These are phyloP conservation scores for Sinocyclocheilus anophthalmus DNA, from an alignment of 2,113 vertebrate genomes.

Conservation along the genomic window DNA sequence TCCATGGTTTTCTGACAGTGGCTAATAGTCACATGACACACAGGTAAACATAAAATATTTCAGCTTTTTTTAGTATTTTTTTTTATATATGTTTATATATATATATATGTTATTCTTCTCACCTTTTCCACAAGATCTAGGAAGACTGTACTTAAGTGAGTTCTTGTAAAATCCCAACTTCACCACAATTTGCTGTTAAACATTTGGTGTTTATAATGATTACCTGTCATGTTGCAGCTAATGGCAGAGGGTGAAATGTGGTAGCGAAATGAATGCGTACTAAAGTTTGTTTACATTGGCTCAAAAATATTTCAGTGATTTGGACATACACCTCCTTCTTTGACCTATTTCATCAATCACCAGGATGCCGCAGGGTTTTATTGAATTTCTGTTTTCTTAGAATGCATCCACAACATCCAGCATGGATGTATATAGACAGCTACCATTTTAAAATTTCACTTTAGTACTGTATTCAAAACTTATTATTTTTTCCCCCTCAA, in stretches of 20 bases:
- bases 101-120: background rate
- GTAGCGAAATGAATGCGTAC: background rate
- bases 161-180: background rate
- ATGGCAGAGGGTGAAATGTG: background rate
- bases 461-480: too few species aligned
- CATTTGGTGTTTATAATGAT: constrained; percentile 8
- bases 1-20: too few species aligned
- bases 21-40: too few species aligned
- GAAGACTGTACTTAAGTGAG: background rate
- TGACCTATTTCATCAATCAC: background rate
- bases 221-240: background rate
- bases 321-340: background rate
- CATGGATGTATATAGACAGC: background rate
- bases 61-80: too few species aligned
- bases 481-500: too few species aligned
- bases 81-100: too few species aligned
- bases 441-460: too few species aligned
- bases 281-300: background rate
- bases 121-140: background rate
- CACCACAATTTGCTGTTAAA: background rate
- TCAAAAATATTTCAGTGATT: constrained; percentile 23
- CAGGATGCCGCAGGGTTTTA: background rate
- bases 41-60: too few species aligned
- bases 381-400: constrained; percentile 18
- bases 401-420: background rate